phyloP scores from a whole-genome alignment of 2,888 invertebrate species.

The Drepana falcataria region DNA sequence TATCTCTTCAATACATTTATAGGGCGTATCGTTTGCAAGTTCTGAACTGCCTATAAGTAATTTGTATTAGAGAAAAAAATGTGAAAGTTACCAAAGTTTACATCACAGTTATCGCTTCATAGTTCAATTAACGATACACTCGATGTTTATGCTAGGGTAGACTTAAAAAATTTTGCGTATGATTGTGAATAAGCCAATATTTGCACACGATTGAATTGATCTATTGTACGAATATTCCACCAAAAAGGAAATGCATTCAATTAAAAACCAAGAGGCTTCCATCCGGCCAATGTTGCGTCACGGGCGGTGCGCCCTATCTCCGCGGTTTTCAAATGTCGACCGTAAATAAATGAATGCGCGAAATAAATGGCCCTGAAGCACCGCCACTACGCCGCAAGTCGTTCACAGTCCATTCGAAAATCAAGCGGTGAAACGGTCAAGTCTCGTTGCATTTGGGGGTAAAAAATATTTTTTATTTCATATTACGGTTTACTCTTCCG shows the following conservation, averaged over 20 bases:
- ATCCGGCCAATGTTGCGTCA: not conserved
- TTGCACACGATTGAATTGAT: too few species aligned
- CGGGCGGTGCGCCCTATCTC: conserved; percentile 5
- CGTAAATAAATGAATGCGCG: conserved; percentile 24
- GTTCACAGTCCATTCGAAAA: conserved; percentile 40
- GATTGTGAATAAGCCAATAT: too few species aligned
- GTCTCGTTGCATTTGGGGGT: conserved; percentile 21
- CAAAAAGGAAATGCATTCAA: not conserved
- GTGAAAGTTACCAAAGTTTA: not conserved
- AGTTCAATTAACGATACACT: not conserved
- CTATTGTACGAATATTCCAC: too few species aligned
- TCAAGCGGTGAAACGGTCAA: conserved; percentile 34
- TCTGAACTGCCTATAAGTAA: not conserved
- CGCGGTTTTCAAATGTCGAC: conserved; percentile 22
- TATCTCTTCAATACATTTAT: not conserved
- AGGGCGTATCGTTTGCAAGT: not conserved
- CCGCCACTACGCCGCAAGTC: conserved; percentile 19
- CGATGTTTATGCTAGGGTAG: not conserved
- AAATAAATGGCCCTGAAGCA: conserved; percentile 15
- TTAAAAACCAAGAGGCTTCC: not conserved
- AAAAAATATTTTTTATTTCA: conserved; percentile 11
- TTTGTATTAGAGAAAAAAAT: not conserved
- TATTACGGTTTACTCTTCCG: not conserved
- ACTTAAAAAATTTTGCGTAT: too few species aligned
- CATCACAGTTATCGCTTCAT: not conserved